Conservation (phyloP, 2,797 vertebrate species). For the Malurus splendens region DNA sequence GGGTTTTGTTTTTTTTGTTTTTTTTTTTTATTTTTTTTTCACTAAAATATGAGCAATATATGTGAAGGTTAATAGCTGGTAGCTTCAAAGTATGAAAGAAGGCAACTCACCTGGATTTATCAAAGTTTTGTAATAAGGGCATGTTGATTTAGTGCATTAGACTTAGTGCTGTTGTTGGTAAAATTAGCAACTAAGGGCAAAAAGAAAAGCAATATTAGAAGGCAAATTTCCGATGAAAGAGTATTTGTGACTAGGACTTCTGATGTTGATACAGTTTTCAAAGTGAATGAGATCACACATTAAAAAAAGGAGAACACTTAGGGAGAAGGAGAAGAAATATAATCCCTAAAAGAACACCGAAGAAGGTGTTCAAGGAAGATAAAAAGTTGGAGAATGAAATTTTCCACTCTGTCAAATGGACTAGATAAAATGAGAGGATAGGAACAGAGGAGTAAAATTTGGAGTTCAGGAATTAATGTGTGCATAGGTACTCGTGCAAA, state of each 20-base stretch:
- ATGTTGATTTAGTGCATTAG: background rate
- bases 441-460: slow-evolving; percentile 1
- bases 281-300: background rate
- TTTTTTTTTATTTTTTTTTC: background rate
- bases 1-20: no score
- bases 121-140: background rate
- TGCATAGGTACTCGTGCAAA: background rate
- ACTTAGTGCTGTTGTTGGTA: background rate
- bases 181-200: background rate
- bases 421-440: background rate
- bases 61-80: background rate
- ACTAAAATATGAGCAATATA: background rate
- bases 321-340: background rate
- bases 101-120: background rate
- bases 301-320: background rate
- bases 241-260: background rate
- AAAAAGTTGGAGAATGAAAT: slow-evolving; percentile 14
- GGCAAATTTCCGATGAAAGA: background rate
- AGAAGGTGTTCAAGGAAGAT: background rate
- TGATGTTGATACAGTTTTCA: background rate
- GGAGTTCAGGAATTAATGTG: background rate
- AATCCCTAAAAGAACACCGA: background rate
- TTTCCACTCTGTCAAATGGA: background rate
- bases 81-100: background rate
- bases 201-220: background rate